These are phyloP conservation scores for Halocaridina rubra DNA, from an alignment of 2,888 invertebrate genomes.

Conservation along the genomic window DNA sequence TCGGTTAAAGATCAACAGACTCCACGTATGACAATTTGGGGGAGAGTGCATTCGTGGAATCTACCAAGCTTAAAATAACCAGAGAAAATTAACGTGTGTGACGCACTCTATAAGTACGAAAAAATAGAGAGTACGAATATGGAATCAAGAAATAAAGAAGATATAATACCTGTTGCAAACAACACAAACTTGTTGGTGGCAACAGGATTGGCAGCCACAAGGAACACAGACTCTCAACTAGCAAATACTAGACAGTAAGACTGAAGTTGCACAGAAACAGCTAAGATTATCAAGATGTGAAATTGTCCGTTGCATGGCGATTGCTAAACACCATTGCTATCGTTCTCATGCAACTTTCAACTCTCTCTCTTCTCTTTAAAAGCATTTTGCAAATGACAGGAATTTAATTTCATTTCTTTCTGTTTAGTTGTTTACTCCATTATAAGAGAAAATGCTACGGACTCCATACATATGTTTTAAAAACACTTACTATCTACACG, in stretches of 20 bases:
- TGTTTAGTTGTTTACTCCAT: not conserved
- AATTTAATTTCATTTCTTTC: too few relatives aligned
- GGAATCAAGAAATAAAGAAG: too few relatives aligned
- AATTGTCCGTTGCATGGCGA: not conserved
- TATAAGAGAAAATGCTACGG: constrained; percentile 27
- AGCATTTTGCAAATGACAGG: too few relatives aligned
- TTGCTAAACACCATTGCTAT: not conserved
- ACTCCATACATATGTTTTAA: constrained; percentile 24
- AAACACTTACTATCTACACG: constrained; percentile 12
- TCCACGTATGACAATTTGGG: not conserved
- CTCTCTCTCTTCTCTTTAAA: not conserved
- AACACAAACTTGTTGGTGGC: too few relatives aligned
- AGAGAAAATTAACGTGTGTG: too few relatives aligned
- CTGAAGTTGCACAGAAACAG: constrained; percentile 41
- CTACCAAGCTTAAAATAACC: not conserved
- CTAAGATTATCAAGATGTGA: constrained; percentile 2
- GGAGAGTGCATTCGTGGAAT: not conserved
- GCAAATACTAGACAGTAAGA: constrained; percentile 38
- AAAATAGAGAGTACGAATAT: too few relatives aligned
- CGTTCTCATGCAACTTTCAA: not conserved
- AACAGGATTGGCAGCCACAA: not conserved
- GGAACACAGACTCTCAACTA: constrained; percentile 10
- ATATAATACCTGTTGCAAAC: too few relatives aligned
- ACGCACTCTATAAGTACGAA: too few relatives aligned
- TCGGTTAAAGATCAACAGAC: not conserved